Evolutionary conservation across 2,113 vertebrate genomes (phyloP), one percentile per base, ranked within the genome.

Genomic region (Propithecus coquereli): DNA sequence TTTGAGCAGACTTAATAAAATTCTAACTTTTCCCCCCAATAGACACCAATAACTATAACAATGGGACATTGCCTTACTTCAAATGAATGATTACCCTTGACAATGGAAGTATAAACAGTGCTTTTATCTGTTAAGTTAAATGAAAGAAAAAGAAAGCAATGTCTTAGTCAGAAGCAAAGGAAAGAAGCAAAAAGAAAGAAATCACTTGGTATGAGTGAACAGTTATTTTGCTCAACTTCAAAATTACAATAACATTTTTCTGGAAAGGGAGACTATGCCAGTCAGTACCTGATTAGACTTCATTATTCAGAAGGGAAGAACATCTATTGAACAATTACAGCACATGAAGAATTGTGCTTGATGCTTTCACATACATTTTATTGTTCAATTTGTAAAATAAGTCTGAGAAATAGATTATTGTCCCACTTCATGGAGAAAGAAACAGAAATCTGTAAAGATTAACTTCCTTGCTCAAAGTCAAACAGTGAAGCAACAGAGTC

Each of bases 1-100:
- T 96, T 81, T 86, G 96, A 93, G 88, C 27, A 89, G 77, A 90
- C 52, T 85, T 70, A 52, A 95, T 68, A 94, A 94, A 96, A 94
- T 80, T 97, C 79, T 91, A 92, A 73, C 94, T 95, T 94, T 91
- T 40, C 66, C n/a, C n/a, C 32, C 47, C 43, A 91, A 16, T 37
- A 93, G 87, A 79, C 30, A 91, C 37, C 82, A 91, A 93, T 89
- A 95, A 88, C 47, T 90, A 5, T 70, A 97, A 96, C 86, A 95
- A 92, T 85, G 45, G 70, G 43, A 77, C 40, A 89, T 32, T 66
- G 59, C 59, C 23, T 95, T 86, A 61, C 66, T 96, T 95, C 50
- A 65, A 66, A 76, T 86, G 70, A 96, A 94, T 86, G 91, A 95
- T 90, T 91, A 74, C n/a, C 27, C 37, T 90, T 84, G 91, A 93